A percentile compares a stretch with the other conserved stretches of the same genome.
These are phyloP conservation scores for Aphaenogaster ashmeadi DNA, from an alignment of 1,140 invertebrate genomes.

Conservation along the genomic window DNA sequence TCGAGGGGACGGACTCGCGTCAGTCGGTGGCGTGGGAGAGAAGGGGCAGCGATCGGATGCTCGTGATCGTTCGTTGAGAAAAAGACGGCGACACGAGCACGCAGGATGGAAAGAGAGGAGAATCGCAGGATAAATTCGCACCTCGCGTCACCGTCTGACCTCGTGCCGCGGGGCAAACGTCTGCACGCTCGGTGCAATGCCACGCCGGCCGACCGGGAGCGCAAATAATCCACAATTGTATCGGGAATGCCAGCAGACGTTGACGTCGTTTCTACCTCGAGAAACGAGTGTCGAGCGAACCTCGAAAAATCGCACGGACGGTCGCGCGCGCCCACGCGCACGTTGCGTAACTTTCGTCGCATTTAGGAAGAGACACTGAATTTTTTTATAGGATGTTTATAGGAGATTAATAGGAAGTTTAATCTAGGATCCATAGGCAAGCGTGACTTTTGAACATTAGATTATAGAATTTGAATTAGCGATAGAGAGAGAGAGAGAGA, in stretches of 20 bases:
- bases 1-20: slow-evolving; percentile 53
- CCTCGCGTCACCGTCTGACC: slow-evolving; percentile 66
- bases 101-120: slow-evolving; percentile 46
- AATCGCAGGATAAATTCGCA: slow-evolving; percentile 60
- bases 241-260: slow-evolving; percentile 48
- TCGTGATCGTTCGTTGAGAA: slow-evolving; percentile 51
- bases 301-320: neutral
- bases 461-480: neutral
- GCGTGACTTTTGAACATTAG: neutral
- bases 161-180: slow-evolving; percentile 52
- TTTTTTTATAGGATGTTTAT: neutral
- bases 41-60: slow-evolving; percentile 57
- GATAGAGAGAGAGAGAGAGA: neutral
- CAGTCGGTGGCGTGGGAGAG: slow-evolving; percentile 49
- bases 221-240: slow-evolving; percentile 70
- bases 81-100: slow-evolving; percentile 32
- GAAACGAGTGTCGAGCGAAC: neutral
- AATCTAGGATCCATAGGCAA: neutral
- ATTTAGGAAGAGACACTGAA: neutral
- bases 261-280: slow-evolving; percentile 15
- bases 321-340: neutral
- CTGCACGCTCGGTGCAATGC: slow-evolving; percentile 58
- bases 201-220: slow-evolving; percentile 46
- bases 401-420: neutral
- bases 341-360: neutral